Percentiles rank a stretch among this genome's conserved stretches.
phyloP scores from a whole-genome alignment of 1,140 invertebrate species.

The Drosophila nikananu region DNA sequence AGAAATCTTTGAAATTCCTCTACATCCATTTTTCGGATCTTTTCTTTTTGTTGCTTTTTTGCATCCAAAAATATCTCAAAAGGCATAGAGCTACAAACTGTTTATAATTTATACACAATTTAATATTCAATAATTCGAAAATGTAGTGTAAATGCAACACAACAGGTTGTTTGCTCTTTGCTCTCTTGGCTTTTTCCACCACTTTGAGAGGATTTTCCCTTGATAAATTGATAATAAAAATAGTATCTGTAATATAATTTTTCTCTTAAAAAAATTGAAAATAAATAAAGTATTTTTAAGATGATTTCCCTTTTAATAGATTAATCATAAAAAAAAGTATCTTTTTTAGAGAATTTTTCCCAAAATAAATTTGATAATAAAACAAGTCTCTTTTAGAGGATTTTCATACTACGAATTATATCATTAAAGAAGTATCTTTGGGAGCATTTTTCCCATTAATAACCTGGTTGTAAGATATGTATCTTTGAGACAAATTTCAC shows the following conservation, averaged over 20 bases:
- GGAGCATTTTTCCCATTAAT: neutral
- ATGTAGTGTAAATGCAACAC: slow-evolving; percentile 9
- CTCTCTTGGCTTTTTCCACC: too few species aligned
- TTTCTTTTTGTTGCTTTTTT: neutral
- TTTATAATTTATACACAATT: slow-evolving; percentile 27
- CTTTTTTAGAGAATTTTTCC: neutral
- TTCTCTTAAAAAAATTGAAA: too few species aligned
- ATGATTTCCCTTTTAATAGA: neutral
- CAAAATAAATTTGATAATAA: too few species aligned
- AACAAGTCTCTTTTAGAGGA: too few species aligned
- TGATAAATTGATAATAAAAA: too few species aligned
- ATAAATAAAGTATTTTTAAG: neutral
- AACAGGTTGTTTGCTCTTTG: slow-evolving; percentile 6
- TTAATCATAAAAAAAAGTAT: neutral
- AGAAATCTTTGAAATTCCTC: slow-evolving; percentile 10
- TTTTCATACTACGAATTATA: too few species aligned
- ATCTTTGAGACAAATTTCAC: too few species aligned
- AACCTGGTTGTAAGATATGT: too few species aligned
- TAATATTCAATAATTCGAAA: slow-evolving; percentile 14
- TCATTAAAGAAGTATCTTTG: neutral
- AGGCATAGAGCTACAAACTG: slow-evolving; percentile 7
- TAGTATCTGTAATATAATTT: too few species aligned
- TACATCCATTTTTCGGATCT: neutral
- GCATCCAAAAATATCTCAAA: slow-evolving; percentile 11
- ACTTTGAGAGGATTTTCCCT: neutral